Percentiles rank a stretch among this genome's conserved stretches.
Evolutionary conservation across 2,113 vertebrate species (phyloP).

Genomic region (Silurus meridionalis): DNA sequence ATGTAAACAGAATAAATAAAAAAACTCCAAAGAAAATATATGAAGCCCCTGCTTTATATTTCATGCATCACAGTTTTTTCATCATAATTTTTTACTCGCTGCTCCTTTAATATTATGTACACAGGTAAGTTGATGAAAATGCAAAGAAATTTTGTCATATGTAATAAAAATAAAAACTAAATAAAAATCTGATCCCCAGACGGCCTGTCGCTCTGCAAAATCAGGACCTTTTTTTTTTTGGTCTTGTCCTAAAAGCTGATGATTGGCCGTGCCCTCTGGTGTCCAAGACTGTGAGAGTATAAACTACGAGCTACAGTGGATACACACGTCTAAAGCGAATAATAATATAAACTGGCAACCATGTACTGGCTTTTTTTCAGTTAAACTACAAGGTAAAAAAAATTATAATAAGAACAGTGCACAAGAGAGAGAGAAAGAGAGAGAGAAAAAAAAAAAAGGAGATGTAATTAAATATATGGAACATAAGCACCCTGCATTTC

Average conservation of each 20-base stretch:
- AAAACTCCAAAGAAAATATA: too few species aligned
- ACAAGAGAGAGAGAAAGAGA: slow-evolving; percentile 4
- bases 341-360: slow-evolving; percentile 28
- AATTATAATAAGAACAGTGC: slow-evolving; percentile 39
- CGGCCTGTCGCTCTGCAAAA: not conserved
- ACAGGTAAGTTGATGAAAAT: not conserved
- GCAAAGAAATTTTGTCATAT: slow-evolving; percentile 17
- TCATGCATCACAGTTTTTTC: not conserved
- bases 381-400: slow-evolving; percentile 24
- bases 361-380: slow-evolving; percentile 36
- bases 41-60: not conserved
- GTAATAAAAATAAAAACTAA: not conserved
- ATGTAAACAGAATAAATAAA: not conserved
- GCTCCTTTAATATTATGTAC: not conserved
- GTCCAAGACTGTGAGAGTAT: slow-evolving; percentile 2
- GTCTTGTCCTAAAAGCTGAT: slow-evolving; percentile 22
- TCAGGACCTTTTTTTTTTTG: slow-evolving; percentile 8
- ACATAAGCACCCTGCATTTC: slow-evolving; percentile 46
- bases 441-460: slow-evolving; percentile 10
- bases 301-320: slow-evolving; percentile 19
- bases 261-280: slow-evolving; percentile 13
- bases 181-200: not conserved
- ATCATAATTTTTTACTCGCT: not conserved
- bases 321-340: slow-evolving; percentile 12
- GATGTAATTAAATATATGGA: slow-evolving; percentile 31